phyloP scores from a whole-genome alignment of 1,140 invertebrate species.

The Drosophila ananassae region DNA sequence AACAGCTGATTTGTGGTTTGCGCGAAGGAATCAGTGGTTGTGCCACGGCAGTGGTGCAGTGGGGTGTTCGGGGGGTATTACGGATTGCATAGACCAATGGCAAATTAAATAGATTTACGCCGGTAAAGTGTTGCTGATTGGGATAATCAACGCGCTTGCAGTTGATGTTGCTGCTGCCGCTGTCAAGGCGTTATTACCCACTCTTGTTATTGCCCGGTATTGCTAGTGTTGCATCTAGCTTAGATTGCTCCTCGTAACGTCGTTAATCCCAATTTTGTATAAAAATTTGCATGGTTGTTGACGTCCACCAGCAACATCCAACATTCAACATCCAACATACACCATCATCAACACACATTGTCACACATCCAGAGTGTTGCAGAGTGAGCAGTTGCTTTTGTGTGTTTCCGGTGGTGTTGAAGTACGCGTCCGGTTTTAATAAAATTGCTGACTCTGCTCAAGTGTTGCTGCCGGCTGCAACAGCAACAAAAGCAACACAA shows the following conservation, averaged over 20 bases:
- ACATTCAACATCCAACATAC: slow-evolving; percentile 20
- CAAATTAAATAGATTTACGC: slow-evolving; percentile 83
- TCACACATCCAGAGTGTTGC: slow-evolving; percentile 54
- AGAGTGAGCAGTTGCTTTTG: slow-evolving; percentile 41
- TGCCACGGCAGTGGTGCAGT: too few species aligned
- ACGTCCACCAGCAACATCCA: slow-evolving; percentile 47
- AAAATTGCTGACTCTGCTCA: slow-evolving; percentile 70
- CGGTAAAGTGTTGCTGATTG: slow-evolving; percentile 82
- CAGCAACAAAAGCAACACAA: slow-evolving; percentile 18
- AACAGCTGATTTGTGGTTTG: slow-evolving; percentile 79
- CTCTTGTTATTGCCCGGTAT: slow-evolving; percentile 41
- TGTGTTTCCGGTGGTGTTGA: slow-evolving; percentile 72
- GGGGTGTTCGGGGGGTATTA: background rate
- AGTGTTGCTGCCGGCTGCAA: slow-evolving; percentile 51
- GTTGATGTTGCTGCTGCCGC: slow-evolving; percentile 48
- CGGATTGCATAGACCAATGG: slow-evolving; percentile 25
- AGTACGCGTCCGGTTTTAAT: slow-evolving; percentile 79
- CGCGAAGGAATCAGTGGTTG: background rate
- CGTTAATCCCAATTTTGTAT: slow-evolving; percentile 75
- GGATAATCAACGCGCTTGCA: slow-evolving; percentile 80
- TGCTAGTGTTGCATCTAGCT: slow-evolving; percentile 54
- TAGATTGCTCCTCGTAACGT: slow-evolving; percentile 36
- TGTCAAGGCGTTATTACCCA: slow-evolving; percentile 71
- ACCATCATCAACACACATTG: slow-evolving; percentile 41
- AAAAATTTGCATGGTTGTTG: slow-evolving; percentile 76